Percentiles rank a stretch among this genome's conserved stretches.
Conservation (phyloP, 2,888 invertebrate genomes). For the Brachyptera putata region DNA sequence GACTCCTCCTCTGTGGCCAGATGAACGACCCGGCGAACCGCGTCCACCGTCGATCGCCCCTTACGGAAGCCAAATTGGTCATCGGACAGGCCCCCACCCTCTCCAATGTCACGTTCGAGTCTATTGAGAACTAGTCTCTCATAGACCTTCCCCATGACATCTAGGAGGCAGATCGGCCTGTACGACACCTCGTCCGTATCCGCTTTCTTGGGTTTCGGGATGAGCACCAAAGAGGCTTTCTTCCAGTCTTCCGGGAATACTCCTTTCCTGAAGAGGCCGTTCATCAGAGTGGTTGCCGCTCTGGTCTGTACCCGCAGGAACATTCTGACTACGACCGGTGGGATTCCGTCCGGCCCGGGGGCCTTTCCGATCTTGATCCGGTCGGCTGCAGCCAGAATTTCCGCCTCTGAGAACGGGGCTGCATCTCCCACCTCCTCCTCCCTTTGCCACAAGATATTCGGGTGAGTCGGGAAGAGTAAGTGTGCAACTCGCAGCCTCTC, state of each 20-base stretch:
- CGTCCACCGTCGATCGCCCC: not conserved
- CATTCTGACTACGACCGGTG: not conserved
- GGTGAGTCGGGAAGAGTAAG: not conserved
- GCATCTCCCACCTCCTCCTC: not conserved
- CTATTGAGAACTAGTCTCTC: slow-evolving; percentile 14
- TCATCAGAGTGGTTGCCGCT: not conserved
- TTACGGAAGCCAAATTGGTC: not conserved
- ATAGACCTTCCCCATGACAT: slow-evolving; percentile 28
- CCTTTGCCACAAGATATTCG: not conserved
- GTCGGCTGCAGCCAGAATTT: slow-evolving; percentile 1
- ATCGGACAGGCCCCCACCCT: not conserved
- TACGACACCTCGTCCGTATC: slow-evolving; percentile 8
- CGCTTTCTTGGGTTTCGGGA: slow-evolving; percentile 23
- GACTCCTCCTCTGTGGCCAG: not conserved
- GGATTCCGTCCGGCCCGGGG: not conserved
- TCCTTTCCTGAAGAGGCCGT: slow-evolving; percentile 13
- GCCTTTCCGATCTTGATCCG: too few relatives aligned
- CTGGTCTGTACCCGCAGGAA: not conserved
- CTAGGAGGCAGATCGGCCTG: slow-evolving; percentile 25
- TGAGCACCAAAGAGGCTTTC: slow-evolving; percentile 24
- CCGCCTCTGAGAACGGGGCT: not conserved
- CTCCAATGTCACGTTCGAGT: not conserved
- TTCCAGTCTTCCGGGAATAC: slow-evolving; percentile 29
- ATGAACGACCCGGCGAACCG: not conserved
- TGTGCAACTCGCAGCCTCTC: not conserved